phyloP scores from a whole-genome alignment of 2,113 vertebrate species.

The Clarias macrocephalus region DNA sequence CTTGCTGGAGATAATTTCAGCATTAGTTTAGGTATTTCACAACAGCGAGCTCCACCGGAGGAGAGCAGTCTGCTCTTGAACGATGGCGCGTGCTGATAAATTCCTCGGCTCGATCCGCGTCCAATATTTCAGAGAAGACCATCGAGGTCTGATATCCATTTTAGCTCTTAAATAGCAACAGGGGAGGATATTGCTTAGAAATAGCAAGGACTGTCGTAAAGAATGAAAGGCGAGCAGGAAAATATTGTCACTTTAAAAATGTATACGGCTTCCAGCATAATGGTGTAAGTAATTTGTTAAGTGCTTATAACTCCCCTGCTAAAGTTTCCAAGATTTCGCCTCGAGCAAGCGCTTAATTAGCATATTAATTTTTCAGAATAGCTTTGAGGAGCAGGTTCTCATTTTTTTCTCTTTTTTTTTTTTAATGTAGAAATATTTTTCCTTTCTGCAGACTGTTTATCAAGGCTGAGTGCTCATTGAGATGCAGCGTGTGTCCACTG shows the following conservation, averaged over 20 bases:
- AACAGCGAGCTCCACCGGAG: slow-evolving; percentile 31
- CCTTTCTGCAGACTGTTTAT: slow-evolving; percentile 59
- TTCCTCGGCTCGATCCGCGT: slow-evolving; percentile 35
- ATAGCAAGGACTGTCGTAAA: slow-evolving; percentile 59
- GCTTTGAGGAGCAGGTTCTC: slow-evolving; percentile 63
- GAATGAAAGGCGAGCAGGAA: slow-evolving; percentile 33
- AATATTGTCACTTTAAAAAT: slow-evolving; percentile 63
- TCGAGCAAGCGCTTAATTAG: slow-evolving; percentile 65
- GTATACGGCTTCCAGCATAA: slow-evolving; percentile 66
- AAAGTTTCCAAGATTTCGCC: slow-evolving; percentile 67
- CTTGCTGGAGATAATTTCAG: slow-evolving; percentile 39
- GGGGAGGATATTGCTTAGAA: slow-evolving; percentile 54
- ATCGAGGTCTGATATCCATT: slow-evolving; percentile 54
- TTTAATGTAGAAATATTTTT: slow-evolving; percentile 63
- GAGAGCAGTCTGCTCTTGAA: slow-evolving; percentile 39
- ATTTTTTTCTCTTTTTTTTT: slow-evolving; percentile 52
- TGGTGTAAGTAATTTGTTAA: slow-evolving; percentile 70
- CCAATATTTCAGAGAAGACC: slow-evolving; percentile 56
- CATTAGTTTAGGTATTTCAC: slow-evolving; percentile 51
- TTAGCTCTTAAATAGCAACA: slow-evolving; percentile 58
- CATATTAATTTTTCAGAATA: slow-evolving; percentile 69
- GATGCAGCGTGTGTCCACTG: slow-evolving; percentile 41
- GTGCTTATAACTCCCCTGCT: slow-evolving; percentile 69
- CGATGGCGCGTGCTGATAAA: slow-evolving; percentile 51
- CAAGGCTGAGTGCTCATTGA: slow-evolving; percentile 50